Evolutionary conservation across 2,797 vertebrate genomes (phyloP).

Genomic region (Adelosebastes latens): DNA sequence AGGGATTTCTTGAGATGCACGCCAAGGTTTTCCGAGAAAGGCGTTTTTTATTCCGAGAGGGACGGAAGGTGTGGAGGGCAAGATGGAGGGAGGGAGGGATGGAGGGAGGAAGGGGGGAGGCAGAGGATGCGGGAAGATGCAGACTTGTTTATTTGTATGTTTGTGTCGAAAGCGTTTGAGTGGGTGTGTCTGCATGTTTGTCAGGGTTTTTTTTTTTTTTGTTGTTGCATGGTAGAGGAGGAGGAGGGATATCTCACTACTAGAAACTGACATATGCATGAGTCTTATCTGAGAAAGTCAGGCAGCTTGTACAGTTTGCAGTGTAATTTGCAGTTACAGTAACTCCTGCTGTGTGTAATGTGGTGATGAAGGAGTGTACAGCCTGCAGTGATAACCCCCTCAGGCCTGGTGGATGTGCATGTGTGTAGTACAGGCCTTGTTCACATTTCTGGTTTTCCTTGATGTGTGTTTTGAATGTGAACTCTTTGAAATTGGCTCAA

Average conservation of each 20-base stretch:
- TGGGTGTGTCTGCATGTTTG: constrained; percentile 38
- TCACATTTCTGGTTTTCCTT: neutral
- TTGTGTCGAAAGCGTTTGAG: constrained; percentile 20
- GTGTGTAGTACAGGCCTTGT: neutral
- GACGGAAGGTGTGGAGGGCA: constrained; percentile 50
- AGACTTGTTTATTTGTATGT: constrained; percentile 53
- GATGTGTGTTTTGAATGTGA: neutral
- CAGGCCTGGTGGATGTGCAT: neutral
- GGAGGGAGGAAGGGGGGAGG: neutral
- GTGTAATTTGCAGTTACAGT: neutral
- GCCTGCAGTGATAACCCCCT: neutral
- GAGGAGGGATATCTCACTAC: neutral
- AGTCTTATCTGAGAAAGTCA: neutral
- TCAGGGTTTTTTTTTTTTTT: neutral
- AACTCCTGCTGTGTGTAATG: neutral
- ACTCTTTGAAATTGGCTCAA: neutral
- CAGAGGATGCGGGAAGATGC: constrained; percentile 12
- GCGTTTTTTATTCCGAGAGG: constrained; percentile 34
- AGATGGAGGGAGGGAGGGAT: constrained; percentile 13
- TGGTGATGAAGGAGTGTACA: neutral
- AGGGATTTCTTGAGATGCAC: constrained; percentile 55
- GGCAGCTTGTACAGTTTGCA: neutral
- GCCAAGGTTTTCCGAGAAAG: constrained; percentile 53
- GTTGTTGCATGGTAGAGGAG: constrained; percentile 2
- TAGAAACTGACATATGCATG: neutral